Evolutionary conservation across 2,113 vertebrate genomes (phyloP).

Genomic region (Rhinolophus ferrumequinum): DNA sequence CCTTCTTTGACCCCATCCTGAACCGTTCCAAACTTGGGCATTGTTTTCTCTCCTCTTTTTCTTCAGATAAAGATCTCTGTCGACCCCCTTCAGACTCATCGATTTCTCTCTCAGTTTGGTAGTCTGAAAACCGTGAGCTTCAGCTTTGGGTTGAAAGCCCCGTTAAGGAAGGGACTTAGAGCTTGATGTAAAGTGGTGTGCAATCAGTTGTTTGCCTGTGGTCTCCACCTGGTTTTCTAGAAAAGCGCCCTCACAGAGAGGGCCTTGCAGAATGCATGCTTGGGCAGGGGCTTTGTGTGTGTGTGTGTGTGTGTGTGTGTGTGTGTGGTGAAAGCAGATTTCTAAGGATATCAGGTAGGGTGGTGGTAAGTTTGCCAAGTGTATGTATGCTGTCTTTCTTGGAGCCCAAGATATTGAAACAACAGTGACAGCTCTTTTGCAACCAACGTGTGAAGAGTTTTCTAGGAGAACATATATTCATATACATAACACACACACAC

Average conservation of each 20-base stretch:
- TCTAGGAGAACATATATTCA: conserved; percentile 45
- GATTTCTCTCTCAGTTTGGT: background rate
- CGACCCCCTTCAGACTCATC: background rate
- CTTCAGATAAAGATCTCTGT: background rate
- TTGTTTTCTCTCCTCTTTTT: background rate
- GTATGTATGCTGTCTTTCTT: conserved; percentile 80
- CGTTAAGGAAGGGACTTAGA: background rate
- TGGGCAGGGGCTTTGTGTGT: background rate
- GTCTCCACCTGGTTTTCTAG: background rate
- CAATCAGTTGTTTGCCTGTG: background rate
- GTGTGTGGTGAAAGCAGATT: conserved; percentile 76
- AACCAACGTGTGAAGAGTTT: conserved; percentile 70
- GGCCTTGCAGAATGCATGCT: background rate
- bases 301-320: background rate
- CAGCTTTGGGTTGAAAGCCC: background rate
- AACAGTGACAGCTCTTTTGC: conserved; percentile 61
- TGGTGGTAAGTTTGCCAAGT: conserved; percentile 78
- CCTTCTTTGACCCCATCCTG: background rate
- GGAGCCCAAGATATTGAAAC: conserved; percentile 44
- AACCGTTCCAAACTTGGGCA: background rate
- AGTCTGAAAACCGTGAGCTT: background rate
- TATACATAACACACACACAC: background rate
- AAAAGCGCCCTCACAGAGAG: background rate
- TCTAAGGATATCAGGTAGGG: conserved; percentile 82
- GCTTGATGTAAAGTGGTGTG: background rate